phyloP scores from a whole-genome alignment of 2,797 vertebrate genomes.

The Eidolon dupreanum region DNA sequence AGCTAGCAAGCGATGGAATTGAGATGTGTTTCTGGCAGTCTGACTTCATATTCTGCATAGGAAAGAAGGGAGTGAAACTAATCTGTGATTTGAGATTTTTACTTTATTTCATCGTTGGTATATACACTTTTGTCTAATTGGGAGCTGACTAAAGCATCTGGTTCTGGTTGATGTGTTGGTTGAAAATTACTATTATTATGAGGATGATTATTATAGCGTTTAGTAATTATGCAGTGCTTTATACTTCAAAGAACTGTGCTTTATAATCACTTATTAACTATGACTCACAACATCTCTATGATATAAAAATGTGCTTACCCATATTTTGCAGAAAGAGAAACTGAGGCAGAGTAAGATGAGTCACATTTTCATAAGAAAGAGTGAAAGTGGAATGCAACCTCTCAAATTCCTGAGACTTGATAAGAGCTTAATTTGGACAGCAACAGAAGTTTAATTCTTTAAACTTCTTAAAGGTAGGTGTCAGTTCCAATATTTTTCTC shows the following conservation, averaged over 20 bases:
- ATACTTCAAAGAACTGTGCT: constrained; percentile 78
- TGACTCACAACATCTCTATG: constrained; percentile 63
- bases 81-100: constrained; percentile 50
- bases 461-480: neutral
- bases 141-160: constrained; percentile 72
- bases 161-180: constrained; percentile 65
- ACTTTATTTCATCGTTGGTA: constrained; percentile 67
- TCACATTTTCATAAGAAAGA: neutral
- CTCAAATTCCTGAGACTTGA: neutral
- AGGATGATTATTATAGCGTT: constrained; percentile 77
- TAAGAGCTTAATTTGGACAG: neutral
- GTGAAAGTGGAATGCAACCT: neutral
- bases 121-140: constrained; percentile 66
- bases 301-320: constrained; percentile 58
- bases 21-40: neutral
- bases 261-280: constrained; percentile 77
- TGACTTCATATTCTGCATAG: neutral
- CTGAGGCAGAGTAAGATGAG: constrained; percentile 6
- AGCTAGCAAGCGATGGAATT: neutral
- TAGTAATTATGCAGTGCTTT: constrained; percentile 79
- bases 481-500: constrained; percentile 12
- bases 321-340: constrained; percentile 62
- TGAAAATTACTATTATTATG: constrained; percentile 80
- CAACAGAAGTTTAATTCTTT: neutral
- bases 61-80: neutral